A percentile compares a stretch with the other conserved stretches of the same genome.
phyloP scores from a whole-genome alignment of 2,888 invertebrate genomes.

The Arge pagana region DNA sequence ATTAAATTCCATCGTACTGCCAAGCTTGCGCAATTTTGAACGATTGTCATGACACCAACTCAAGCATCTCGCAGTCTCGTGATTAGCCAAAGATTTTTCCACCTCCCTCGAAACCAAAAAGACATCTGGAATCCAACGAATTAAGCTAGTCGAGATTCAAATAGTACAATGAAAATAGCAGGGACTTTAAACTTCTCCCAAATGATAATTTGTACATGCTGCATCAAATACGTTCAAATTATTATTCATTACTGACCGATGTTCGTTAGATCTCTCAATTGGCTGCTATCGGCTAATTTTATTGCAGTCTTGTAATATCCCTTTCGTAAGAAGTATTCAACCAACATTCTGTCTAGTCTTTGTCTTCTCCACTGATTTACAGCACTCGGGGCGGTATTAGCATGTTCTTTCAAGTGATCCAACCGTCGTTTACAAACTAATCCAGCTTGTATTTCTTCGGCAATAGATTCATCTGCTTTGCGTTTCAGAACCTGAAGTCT shows the following conservation, averaged over 20 bases:
- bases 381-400: conserved; percentile 61
- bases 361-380: conserved; percentile 82
- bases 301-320: conserved; percentile 96
- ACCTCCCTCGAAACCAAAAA: conserved; percentile 83
- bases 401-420: conserved; percentile 87
- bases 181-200: no score
- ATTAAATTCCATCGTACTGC: conserved; percentile 95
- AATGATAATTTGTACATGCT: not conserved
- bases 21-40: conserved; percentile 90
- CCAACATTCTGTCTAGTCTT: conserved; percentile 92
- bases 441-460: conserved; percentile 89
- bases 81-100: conserved; percentile 80
- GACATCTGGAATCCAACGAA: conserved; percentile 70
- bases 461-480: conserved; percentile 92
- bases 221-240: not conserved
- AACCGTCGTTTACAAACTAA: conserved; percentile 89
- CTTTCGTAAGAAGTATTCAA: conserved; percentile 92
- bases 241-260: conserved; percentile 65
- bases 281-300: conserved; percentile 80
- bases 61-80: conserved; percentile 86
- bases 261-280: conserved; percentile 87
- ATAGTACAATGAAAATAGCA: conserved; percentile 1
- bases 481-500: conserved; percentile 87
- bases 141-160: not conserved
- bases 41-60: conserved; percentile 97